Evolutionary conservation across 2,113 vertebrate genomes (phyloP).

Genomic region (Alectura lathami): DNA sequence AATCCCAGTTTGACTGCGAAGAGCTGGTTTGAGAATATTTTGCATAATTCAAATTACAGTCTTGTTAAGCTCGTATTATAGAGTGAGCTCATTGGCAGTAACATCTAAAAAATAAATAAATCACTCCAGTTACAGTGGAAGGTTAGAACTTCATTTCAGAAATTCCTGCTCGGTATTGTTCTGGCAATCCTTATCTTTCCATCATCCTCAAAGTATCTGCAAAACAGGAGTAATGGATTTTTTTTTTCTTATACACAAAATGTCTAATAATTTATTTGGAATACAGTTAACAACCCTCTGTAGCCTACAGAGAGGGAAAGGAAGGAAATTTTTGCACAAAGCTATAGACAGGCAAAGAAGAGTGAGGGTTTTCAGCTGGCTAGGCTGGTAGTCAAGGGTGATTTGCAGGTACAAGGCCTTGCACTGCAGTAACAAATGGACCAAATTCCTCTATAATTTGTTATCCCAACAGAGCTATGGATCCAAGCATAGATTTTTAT

Average conservation of each 20-base stretch:
- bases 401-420: neutral
- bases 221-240: neutral
- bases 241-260: neutral
- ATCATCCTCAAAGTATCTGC: neutral
- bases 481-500: neutral
- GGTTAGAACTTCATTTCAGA: neutral
- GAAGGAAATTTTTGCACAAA: neutral
- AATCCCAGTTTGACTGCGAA: neutral
- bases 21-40: conserved; percentile 16
- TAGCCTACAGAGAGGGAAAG: neutral
- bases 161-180: neutral
- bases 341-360: neutral
- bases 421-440: neutral
- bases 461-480: neutral
- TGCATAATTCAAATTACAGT: conserved; percentile 21
- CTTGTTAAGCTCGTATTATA: neutral
- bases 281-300: neutral
- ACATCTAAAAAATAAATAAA: neutral
- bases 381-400: neutral
- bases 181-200: neutral
- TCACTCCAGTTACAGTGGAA: neutral
- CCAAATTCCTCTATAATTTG: neutral
- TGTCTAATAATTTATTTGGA: neutral
- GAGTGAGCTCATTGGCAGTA: neutral
- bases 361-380: neutral